Conservation (phyloP, 2,797 vertebrate genomes). For the Lates japonicus region DNA sequence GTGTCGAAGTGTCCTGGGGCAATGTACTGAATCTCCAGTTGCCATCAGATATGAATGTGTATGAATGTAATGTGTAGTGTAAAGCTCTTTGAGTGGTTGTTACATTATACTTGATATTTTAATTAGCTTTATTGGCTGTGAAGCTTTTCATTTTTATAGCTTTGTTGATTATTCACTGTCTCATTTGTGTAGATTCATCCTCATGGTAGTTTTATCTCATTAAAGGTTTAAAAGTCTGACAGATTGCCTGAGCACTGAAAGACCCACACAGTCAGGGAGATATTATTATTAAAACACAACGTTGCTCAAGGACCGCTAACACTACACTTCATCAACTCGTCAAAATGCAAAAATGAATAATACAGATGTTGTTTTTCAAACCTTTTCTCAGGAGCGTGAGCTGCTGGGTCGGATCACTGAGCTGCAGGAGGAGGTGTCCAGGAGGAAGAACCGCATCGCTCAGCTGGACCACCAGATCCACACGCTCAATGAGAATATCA, state of each 20-base stretch:
- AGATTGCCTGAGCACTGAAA: background rate
- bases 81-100: too few relatives aligned
- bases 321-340: background rate
- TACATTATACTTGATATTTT: too few relatives aligned
- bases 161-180: too few relatives aligned
- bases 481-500: conserved; percentile 96
- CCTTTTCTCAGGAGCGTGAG: conserved; percentile 89
- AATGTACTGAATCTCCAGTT: too few relatives aligned
- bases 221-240: background rate
- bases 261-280: background rate
- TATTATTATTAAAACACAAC: background rate
- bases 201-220: background rate
- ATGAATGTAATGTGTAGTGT: too few relatives aligned
- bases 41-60: too few relatives aligned
- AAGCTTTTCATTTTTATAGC: too few relatives aligned
- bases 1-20: too few relatives aligned
- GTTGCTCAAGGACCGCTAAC: background rate
- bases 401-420: conserved; percentile 91
- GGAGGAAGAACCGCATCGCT: conserved; percentile 95
- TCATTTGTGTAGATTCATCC: too few relatives aligned
- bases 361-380: background rate
- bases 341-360: background rate
- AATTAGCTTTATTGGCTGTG: too few relatives aligned
- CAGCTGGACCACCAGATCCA: conserved; percentile 96
- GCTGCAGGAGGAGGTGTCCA: conserved; percentile 93